Evolutionary conservation across 2,113 vertebrate species (phyloP).

Genomic region (Mormyrus lacerda): DNA sequence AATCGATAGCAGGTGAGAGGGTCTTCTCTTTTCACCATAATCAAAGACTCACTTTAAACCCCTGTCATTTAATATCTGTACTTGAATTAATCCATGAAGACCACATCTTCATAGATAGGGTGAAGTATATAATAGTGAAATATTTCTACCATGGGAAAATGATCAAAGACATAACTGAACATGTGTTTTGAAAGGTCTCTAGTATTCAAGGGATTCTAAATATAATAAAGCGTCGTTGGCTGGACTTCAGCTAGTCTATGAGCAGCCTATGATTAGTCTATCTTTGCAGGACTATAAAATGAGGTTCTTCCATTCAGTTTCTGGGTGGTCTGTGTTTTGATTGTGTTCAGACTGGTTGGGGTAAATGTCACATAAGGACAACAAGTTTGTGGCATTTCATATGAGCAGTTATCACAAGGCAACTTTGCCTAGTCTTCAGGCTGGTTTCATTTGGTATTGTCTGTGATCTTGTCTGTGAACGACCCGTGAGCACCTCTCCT

Average conservation of each 20-base stretch:
- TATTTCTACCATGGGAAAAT: background rate
- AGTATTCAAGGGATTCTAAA: background rate
- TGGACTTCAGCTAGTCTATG: background rate
- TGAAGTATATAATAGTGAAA: background rate
- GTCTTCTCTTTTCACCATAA: background rate
- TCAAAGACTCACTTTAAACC: background rate
- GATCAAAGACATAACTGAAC: background rate
- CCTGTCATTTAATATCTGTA: background rate
- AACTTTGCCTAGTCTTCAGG: background rate
- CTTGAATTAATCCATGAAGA: background rate
- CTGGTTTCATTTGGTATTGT: background rate
- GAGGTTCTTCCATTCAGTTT: background rate
- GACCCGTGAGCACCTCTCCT: background rate
- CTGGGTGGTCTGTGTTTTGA: background rate
- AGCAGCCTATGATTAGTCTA: background rate
- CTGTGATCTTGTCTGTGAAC: background rate
- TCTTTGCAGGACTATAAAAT: background rate
- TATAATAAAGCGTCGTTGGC: background rate
- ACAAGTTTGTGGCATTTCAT: background rate
- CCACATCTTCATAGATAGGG: background rate
- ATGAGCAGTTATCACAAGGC: background rate
- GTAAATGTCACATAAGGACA: background rate
- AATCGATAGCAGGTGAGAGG: conserved; percentile 79
- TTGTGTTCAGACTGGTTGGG: background rate
- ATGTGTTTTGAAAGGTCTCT: background rate